Base-by-base conservation (phyloP, 2,113 vertebrate species). In the Mionectes macconnelli region DNA sequence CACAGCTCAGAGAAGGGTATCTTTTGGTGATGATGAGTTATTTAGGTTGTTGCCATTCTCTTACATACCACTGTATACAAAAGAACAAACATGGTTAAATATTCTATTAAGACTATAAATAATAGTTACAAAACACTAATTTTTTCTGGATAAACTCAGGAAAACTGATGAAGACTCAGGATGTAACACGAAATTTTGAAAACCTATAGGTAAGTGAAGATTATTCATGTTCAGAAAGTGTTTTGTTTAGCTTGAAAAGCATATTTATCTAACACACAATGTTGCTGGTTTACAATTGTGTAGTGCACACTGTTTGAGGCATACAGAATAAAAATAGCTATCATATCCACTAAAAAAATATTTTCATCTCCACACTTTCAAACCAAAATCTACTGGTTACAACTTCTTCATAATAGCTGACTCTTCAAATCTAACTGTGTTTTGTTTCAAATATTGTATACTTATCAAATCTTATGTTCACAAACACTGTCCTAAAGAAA, bases 391-490 rank as follows among this genome's bases (percentile, higher is more conserved):
- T 76, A 81, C 42, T 93, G 53, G 67, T 93, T 40, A 4, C 63
- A 80, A 84, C 30, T 87, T 89, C 85, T 87, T 90, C 23, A 59
- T 69, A 90, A 90, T 68, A 87, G 42, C 76, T 92, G 84, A 96
- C 94, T 73, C 39, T 69, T 94, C 56, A 94, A 89, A 77, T 91
- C 49, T 69, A 77, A 94, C 52, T 57, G 25, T 55, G 30, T 82
- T 94, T 88, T 94, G 52, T 88, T 96, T 85, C 80, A 94, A 91
- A 93, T 95, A 81, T 10, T 68, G 33, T 40, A 19, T 27, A 80
- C 86, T 97, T 89, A 75, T 84, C 87, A 92, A 86, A 92, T 73
- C 64, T 87, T 91, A 82, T 20, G 23, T 80, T 87, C 63, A 89
- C 39, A 70, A 81, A 94, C 86, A 96, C 42, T 94, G 76, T 39